Evolutionary conservation across 2,113 vertebrate genomes (phyloP).

Genomic region (Oreochromis niloticus): DNA sequence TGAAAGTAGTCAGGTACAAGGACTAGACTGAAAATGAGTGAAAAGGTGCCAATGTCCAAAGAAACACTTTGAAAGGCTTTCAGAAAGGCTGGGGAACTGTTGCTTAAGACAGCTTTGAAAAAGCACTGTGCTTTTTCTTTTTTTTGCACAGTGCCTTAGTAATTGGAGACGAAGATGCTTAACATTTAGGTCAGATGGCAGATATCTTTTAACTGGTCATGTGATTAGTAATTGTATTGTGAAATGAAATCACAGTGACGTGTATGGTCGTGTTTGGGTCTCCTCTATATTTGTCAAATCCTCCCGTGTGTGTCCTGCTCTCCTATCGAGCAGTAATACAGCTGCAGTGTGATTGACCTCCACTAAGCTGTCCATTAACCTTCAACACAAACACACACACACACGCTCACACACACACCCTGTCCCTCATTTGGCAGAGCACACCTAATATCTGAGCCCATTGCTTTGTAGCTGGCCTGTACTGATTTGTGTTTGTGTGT

Average conservation of each 20-base stretch:
- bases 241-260: not conserved
- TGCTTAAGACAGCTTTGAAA: too few relatives aligned
- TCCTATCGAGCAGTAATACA: slow-evolving; percentile 11
- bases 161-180: not conserved
- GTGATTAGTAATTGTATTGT: not conserved
- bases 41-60: too few relatives aligned
- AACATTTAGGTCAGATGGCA: not conserved
- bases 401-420: not conserved
- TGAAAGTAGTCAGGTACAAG: too few relatives aligned
- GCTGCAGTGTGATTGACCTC: slow-evolving; percentile 45
- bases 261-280: not conserved
- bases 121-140: too few relatives aligned
- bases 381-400: slow-evolving; percentile 14
- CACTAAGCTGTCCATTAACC: slow-evolving; percentile 54
- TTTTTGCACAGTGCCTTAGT: not conserved
- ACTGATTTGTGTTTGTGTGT: not conserved
- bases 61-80: too few relatives aligned
- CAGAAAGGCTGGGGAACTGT: too few relatives aligned
- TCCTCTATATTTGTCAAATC: not conserved
- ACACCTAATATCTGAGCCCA: not conserved
- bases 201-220: not conserved
- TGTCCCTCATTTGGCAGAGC: slow-evolving; percentile 21
- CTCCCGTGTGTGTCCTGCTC: not conserved
- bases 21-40: too few relatives aligned
- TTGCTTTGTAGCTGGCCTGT: not conserved